phyloP scores from a whole-genome alignment of 2,888 invertebrate genomes.

The Chouioia cunea region DNA sequence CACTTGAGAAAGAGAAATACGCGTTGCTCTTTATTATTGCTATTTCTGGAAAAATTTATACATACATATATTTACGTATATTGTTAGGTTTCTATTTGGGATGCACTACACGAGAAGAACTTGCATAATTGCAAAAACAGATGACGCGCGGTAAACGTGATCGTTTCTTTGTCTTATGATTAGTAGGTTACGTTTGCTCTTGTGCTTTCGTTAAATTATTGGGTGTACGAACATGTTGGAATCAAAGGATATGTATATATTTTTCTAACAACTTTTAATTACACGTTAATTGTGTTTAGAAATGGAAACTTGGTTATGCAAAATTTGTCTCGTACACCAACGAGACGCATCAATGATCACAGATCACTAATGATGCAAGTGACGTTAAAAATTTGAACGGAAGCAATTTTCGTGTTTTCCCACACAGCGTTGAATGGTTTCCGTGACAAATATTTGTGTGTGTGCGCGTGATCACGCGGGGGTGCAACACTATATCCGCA shows the following conservation, averaged over 20 bases:
- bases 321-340: slow-evolving; percentile 7
- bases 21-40: slow-evolving; percentile 6
- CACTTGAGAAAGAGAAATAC: slow-evolving; percentile 29
- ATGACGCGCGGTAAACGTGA: too few relatives aligned
- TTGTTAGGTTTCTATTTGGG: neutral
- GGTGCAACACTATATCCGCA: slow-evolving; percentile 32
- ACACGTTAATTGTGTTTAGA: too few relatives aligned
- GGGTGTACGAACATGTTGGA: too few relatives aligned
- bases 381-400: slow-evolving; percentile 1
- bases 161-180: too few relatives aligned
- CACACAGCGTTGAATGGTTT: slow-evolving; percentile 19
- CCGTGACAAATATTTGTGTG: slow-evolving; percentile 37
- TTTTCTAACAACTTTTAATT: too few relatives aligned
- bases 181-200: too few relatives aligned
- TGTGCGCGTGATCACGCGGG: neutral
- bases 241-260: too few relatives aligned
- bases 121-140: neutral
- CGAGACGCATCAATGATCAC: neutral
- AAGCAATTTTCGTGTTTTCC: slow-evolving; percentile 33
- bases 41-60: neutral
- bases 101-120: too few relatives aligned
- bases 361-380: slow-evolving; percentile 23
- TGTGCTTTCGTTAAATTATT: too few relatives aligned
- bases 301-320: too few relatives aligned
- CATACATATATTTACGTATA: slow-evolving; percentile 3